Evolutionary conservation across 2,797 vertebrate genomes (phyloP).

Genomic region (Onychomys torridus): DNA sequence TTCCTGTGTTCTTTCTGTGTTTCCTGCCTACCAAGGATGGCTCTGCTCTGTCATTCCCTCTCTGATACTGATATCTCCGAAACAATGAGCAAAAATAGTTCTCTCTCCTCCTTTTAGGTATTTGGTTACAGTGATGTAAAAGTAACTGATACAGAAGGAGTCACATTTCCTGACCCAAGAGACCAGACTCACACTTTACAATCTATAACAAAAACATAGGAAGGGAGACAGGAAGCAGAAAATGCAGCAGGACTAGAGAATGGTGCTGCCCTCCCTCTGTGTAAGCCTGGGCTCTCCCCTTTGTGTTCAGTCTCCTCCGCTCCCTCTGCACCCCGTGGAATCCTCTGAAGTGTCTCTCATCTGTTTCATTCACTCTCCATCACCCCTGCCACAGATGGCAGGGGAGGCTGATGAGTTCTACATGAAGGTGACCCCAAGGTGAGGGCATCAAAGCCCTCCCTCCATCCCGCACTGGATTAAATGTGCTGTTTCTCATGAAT

Average conservation of each 20-base stretch:
- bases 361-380: background rate
- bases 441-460: conserved; percentile 70
- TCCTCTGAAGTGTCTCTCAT: conserved; percentile 11
- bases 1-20: background rate
- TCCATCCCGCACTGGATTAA: conserved; percentile 64
- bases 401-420: conserved; percentile 81
- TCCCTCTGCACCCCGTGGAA: background rate
- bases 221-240: background rate
- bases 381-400: background rate
- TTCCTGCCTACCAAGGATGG: background rate
- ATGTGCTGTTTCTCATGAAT: conserved; percentile 80
- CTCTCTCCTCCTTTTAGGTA: background rate
- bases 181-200: background rate
- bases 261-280: background rate
- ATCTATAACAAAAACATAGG: background rate
- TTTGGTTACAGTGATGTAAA: background rate
- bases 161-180: background rate
- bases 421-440: conserved; percentile 88
- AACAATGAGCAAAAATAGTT: background rate
- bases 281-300: background rate
- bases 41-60: background rate
- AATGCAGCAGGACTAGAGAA: background rate
- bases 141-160: background rate
- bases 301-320: background rate
- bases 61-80: background rate